Base-by-base conservation (phyloP, 2,797 vertebrate species). In the Pipistrellus kuhlii region DNA sequence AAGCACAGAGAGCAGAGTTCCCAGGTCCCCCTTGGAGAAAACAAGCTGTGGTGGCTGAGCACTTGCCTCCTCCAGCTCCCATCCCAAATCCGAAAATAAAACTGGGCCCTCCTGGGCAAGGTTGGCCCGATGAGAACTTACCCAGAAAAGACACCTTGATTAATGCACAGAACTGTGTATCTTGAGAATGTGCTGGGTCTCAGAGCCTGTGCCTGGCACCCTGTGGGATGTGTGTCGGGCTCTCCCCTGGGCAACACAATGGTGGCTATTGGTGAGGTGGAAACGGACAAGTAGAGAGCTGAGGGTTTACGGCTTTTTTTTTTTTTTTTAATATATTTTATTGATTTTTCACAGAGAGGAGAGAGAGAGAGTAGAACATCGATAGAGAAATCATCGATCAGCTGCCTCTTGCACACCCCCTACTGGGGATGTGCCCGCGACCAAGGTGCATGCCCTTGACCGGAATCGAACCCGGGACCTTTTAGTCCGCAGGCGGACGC, bases 191-290 rank as follows among this genome's bases (percentile, higher is more conserved):
- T 1, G 1, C 64, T 18, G 44, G 75, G 10, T 21, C 69, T 72
- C 4, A 0, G 80, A 30, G 38, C 20, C 73, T n/a, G 25, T 13
- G 8, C 18, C 13, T 8, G 46, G 53, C 3, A 3, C 17, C 76
- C 71, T 10, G 0, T 48, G 35, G 48, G 62, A 7, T 5, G 3
- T 62, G 55, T 6, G 38, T 41, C 1, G 2, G 8, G 2, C 2
- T 7, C 2, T 0, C 8, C 82, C 5, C 41, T 32, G 25, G 27
- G 17, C 25, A 23, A 0, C 11, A 14, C 27, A 1, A 32, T 51
- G 27, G 11, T 21, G 55, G 8, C 57, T 23, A 12, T 75, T 82
- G 4, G 3, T 4, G 18, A 0, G 18, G 15, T 17, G 53, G 48
- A 17, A 3, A 5, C 15, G 51, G 68, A 81, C n/a, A n/a, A 21